A percentile compares a stretch with the other conserved stretches of the same genome.
phyloP scores from a whole-genome alignment of 2,888 invertebrate genomes.

The Fabriciana adippe region DNA sequence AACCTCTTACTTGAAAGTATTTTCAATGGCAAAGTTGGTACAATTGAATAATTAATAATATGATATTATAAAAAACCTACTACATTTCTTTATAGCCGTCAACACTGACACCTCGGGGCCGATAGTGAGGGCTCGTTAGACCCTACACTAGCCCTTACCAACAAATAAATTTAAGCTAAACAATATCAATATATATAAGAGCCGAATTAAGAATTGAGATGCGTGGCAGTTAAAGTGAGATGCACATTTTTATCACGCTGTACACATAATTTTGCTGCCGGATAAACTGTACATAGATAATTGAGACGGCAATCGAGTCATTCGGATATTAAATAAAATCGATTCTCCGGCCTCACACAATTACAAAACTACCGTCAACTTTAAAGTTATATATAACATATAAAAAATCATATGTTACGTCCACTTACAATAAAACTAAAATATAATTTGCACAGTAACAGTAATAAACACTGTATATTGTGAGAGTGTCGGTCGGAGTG shows the following conservation, averaged over 20 bases:
- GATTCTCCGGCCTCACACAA: too few species aligned
- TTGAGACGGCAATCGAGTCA: too few species aligned
- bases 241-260: neutral
- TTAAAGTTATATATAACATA: too few species aligned
- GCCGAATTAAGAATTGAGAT: neutral
- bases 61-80: constrained; percentile 11
- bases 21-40: neutral
- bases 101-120: constrained; percentile 45
- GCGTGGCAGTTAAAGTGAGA: constrained; percentile 3
- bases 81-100: constrained; percentile 17
- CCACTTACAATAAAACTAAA: too few species aligned
- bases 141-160: constrained; percentile 57
- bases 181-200: constrained; percentile 25
- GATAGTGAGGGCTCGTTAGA: constrained; percentile 18
- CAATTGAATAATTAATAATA: neutral
- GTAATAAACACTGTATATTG: too few species aligned
- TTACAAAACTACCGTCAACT: too few species aligned
- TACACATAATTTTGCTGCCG: too few species aligned
- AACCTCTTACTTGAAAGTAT: neutral
- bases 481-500: too few species aligned
- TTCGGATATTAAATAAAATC: too few species aligned
- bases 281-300: too few species aligned
- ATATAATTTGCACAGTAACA: too few species aligned
- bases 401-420: too few species aligned
- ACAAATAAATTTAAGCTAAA: constrained; percentile 75